Conservation (phyloP, 2,797 vertebrate genomes). For the Todus mexicanus region DNA sequence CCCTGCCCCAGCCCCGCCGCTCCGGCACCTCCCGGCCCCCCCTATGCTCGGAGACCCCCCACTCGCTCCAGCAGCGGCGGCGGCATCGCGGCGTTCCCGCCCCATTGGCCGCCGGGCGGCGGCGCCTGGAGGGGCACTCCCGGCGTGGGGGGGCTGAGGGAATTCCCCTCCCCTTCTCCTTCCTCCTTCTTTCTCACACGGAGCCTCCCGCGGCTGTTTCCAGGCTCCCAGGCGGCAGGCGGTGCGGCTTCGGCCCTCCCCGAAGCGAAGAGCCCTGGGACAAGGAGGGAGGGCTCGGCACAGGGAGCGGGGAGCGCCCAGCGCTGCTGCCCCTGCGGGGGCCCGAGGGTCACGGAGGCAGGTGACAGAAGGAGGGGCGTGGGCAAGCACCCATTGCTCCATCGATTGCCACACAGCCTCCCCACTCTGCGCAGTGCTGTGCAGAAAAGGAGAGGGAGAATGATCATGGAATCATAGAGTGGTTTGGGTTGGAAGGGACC, state of each 20-base stretch:
- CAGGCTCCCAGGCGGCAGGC: background rate
- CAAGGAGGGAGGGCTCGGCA: background rate
- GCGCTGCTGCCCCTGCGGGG: too few relatives aligned
- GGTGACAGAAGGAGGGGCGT: too few relatives aligned
- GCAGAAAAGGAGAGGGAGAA: accelerated
- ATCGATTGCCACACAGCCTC: accelerated
- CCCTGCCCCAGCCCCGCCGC: background rate
- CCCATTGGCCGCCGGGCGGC: background rate
- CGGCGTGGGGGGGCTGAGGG: background rate
- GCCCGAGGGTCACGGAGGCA: background rate
- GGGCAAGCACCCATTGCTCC: background rate
- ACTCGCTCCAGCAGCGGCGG: background rate
- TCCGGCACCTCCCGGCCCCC: too few relatives aligned
- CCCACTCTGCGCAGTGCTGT: accelerated
- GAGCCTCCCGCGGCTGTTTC: background rate
- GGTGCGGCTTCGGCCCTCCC: background rate
- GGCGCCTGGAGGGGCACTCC: background rate
- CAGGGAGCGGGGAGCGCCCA: background rate
- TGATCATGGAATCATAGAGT: background rate
- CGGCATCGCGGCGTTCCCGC: background rate
- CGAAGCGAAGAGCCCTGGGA: background rate
- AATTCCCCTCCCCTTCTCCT: background rate
- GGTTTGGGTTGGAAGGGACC: background rate
- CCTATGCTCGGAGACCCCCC: too few relatives aligned
- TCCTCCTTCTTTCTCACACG: background rate